A percentile compares a stretch with the other conserved stretches of the same genome.
Conservation (phyloP, 2,113 vertebrate genomes). For the human (Homo sapiens) region DNA sequence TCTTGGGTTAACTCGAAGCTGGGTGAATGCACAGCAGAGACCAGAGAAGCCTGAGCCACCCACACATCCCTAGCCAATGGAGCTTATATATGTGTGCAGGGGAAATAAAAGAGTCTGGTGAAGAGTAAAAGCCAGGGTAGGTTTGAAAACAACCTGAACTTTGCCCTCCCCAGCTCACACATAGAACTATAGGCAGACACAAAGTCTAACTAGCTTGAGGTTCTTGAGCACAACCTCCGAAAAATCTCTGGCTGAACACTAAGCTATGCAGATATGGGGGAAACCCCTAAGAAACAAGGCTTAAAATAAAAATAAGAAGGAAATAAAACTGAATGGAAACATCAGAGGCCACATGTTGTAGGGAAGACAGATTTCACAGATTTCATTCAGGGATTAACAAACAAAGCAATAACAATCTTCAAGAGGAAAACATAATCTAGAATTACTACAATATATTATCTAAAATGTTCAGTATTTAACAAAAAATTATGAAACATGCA, state of each 20-base stretch:
- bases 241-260: background rate
- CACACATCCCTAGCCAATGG: background rate
- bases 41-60: background rate
- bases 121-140: background rate
- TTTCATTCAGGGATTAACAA: background rate
- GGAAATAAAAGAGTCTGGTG: background rate
- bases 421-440: slow-evolving; percentile 36
- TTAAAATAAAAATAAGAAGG: slow-evolving; percentile 10
- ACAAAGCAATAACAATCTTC: slow-evolving; percentile 29
- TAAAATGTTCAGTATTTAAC: slow-evolving; percentile 30
- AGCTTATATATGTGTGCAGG: background rate
- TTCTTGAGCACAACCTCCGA: background rate
- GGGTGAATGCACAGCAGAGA: background rate
- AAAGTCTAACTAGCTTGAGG: background rate
- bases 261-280: background rate
- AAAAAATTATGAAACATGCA: slow-evolving; percentile 2
- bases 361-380: background rate
- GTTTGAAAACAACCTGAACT: background rate
- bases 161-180: background rate
- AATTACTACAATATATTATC: slow-evolving; percentile 8
- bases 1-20: background rate
- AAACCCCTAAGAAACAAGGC: background rate
- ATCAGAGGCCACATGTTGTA: background rate
- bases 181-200: background rate
- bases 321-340: background rate